Percentiles rank a stretch among this genome's conserved stretches.
phyloP scores from a whole-genome alignment of 2,797 vertebrate genomes.

The Neomorphus geoffroyi region DNA sequence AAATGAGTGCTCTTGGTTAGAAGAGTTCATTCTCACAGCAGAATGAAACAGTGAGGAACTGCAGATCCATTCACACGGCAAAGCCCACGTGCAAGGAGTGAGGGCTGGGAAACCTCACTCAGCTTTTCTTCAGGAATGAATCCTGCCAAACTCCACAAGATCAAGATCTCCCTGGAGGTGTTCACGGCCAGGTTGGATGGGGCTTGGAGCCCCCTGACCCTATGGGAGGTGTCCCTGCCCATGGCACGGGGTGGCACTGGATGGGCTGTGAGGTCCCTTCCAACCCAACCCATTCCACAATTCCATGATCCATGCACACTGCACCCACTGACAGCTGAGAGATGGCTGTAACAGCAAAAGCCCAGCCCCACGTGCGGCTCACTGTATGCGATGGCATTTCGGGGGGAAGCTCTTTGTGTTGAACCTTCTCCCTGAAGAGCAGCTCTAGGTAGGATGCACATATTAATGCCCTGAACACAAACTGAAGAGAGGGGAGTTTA shows the following conservation, averaged over 20 bases:
- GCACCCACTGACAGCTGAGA: background rate
- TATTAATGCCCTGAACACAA: background rate
- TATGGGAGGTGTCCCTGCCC: no score
- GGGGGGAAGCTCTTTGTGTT: background rate
- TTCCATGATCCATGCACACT: background rate
- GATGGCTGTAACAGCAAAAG: rapidly evolving
- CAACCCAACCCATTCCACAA: no score
- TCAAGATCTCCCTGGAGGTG: no score
- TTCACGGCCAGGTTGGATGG: no score
- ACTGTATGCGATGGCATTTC: background rate
- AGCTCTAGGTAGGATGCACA: background rate
- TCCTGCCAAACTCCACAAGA: background rate
- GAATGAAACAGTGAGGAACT: background rate
- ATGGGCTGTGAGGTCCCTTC: no score
- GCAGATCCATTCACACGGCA: rapidly evolving
- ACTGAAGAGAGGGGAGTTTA: background rate
- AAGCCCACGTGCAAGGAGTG: rapidly evolving
- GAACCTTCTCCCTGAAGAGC: background rate
- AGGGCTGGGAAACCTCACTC: background rate
- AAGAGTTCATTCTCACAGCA: background rate
- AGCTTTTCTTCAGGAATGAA: rapidly evolving
- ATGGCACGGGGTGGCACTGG: no score
- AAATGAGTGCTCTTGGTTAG: background rate
- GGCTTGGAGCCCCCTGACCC: no score
- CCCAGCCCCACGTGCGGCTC: rapidly evolving